Base-by-base conservation (phyloP, 53 echinoderm and acorn worm genomes). In the Astropecten irregularis region DNA sequence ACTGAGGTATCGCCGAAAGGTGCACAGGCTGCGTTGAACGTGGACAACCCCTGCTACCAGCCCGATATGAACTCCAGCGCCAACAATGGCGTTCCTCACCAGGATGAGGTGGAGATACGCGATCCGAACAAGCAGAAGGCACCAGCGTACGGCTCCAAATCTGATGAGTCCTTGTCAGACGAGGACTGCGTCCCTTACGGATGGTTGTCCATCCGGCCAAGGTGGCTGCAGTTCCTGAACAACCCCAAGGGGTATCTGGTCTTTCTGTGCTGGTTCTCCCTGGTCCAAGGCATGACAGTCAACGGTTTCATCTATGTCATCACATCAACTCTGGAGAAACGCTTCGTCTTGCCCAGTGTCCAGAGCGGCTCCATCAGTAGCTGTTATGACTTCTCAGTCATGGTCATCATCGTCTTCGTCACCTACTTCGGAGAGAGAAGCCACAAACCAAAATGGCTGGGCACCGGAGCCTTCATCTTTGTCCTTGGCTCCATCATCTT, bases 251-350 rank as follows among this genome's bases (percentile, higher is more conserved):
- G 92, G 0, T 95, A 90, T 55, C 90, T 93, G 28, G 49, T 95
- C 40, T 95, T 95, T 66, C 74, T 95, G 9, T 87, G 93, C 42
- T 61, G 88, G 33, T 93, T 91, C 50, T 91, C 90, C 58, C 42
- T 92, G 16, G 93, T 89, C 8, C 95, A 95, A 63, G 88, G 95
- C 49, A 96, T 93, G 91, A 93, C 91, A 15, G 96, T 96, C 20
- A 96, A 93, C 28, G 96, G 96, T 2, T 83, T 96, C 44, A 67
- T 93, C 81, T 96, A 93, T 87, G 93, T 96, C 22, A 84, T 86
- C 62, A 82, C 91, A 36, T 93, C 96, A 3, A 93, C 91, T 21
- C 58, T 96, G 40, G 96, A 96, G 32, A 71, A 84, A 13, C 83
- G 96, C 5, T 96, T 96, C 58, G 73, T 81, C 48, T 73, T 96